These are phyloP conservation scores for Parotia lawesii DNA, from an alignment of 2,113 vertebrate genomes.

Conservation along the genomic window DNA sequence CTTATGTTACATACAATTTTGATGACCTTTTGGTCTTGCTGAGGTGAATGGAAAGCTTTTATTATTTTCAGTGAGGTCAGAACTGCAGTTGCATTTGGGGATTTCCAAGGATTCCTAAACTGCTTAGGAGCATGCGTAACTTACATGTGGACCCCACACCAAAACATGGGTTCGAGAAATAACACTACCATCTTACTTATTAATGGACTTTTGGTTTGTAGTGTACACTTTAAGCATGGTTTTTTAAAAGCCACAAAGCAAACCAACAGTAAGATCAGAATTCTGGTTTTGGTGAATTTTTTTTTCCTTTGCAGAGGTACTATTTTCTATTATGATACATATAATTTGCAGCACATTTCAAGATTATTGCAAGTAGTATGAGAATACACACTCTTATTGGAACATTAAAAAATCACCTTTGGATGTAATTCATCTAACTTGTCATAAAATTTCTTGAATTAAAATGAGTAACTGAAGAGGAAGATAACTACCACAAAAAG, in stretches of 20 bases:
- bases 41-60: not conserved
- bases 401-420: not conserved
- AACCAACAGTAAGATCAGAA: not conserved
- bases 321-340: not conserved
- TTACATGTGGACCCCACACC: not conserved
- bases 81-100: not conserved
- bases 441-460: not conserved
- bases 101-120: not conserved
- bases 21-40: not conserved
- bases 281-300: not conserved
- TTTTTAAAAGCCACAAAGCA: not conserved
- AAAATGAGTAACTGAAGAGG: not conserved
- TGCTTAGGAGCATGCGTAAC: fast-evolving
- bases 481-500: not conserved
- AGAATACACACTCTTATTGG: not conserved
- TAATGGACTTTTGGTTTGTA: not conserved
- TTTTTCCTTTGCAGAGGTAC: not conserved
- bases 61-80: not conserved
- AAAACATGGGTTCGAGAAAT: not conserved
- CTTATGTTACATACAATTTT: not conserved
- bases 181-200: not conserved
- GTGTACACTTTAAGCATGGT: not conserved
- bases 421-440: not conserved
- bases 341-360: not conserved
- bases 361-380: not conserved